Evolutionary conservation across 2,797 vertebrate species (phyloP).

Genomic region (Glossophaga mutica): DNA sequence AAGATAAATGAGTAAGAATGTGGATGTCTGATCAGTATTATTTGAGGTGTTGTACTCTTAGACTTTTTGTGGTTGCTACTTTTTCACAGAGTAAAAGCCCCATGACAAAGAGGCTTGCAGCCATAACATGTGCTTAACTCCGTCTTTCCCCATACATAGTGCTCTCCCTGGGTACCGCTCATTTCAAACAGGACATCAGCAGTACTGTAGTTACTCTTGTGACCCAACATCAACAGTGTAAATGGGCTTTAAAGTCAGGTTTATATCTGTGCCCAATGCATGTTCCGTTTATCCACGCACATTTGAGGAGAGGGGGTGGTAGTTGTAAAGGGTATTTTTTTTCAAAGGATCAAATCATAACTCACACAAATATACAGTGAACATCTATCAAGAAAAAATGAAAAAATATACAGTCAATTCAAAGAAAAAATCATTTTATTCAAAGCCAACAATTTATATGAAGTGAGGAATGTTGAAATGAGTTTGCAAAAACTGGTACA

Average conservation of each 20-base stretch:
- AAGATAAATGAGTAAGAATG: background rate
- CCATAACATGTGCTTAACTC: background rate
- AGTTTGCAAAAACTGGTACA: background rate
- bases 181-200: background rate
- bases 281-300: background rate
- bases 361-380: background rate
- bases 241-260: background rate
- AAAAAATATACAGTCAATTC: background rate
- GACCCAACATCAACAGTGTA: background rate
- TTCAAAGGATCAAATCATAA: background rate
- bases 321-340: background rate
- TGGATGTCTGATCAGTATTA: background rate
- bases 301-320: background rate
- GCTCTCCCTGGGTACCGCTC: background rate
- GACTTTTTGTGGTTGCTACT: background rate
- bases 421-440: background rate
- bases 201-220: background rate
- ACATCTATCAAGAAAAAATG: background rate
- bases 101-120: background rate
- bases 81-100: background rate
- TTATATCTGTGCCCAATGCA: background rate
- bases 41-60: background rate
- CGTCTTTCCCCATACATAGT: background rate
- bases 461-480: background rate
- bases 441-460: background rate